Conservation (phyloP, 92 coral and sea anemone species). For the Desmophyllum pertusum region DNA sequence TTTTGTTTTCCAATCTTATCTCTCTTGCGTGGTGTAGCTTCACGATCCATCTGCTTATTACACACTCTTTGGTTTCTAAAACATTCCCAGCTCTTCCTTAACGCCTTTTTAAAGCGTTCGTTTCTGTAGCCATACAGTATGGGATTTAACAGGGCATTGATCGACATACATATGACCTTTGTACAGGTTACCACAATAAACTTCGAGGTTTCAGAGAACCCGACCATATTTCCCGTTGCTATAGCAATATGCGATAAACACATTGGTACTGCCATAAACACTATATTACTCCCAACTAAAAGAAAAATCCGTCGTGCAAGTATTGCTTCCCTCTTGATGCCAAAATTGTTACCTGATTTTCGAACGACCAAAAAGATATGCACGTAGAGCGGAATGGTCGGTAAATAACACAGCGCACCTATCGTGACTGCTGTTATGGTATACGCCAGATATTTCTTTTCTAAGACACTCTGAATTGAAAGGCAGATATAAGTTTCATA, state of each 20-base stretch:
- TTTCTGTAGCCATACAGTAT: not conserved
- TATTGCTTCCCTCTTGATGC: not conserved
- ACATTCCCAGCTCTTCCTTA: not conserved
- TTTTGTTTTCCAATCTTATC: too few relatives aligned
- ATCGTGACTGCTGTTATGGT: not conserved
- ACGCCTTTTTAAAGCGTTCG: not conserved
- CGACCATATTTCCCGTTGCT: not conserved
- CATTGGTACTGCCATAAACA: not conserved
- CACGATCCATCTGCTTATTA: not conserved
- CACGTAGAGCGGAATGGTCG: slow-evolving; percentile 1
- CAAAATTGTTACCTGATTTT: not conserved
- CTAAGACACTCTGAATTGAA: slow-evolving; percentile 7
- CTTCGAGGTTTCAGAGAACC: not conserved
- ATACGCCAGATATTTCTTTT: not conserved
- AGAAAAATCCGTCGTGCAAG: not conserved
- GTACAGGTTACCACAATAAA: not conserved
- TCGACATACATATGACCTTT: not conserved
- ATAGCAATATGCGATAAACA: not conserved
- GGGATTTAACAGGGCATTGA: not conserved
- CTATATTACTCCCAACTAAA: not conserved
- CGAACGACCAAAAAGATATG: slow-evolving; percentile 11
- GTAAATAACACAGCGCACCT: not conserved
- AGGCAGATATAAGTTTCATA: not conserved
- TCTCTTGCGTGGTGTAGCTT: not conserved
- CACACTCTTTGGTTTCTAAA: not conserved